These are phyloP conservation scores for Panagrolaimus sp. DNA, from an alignment of 1,140 invertebrate species.

Conservation along the genomic window DNA sequence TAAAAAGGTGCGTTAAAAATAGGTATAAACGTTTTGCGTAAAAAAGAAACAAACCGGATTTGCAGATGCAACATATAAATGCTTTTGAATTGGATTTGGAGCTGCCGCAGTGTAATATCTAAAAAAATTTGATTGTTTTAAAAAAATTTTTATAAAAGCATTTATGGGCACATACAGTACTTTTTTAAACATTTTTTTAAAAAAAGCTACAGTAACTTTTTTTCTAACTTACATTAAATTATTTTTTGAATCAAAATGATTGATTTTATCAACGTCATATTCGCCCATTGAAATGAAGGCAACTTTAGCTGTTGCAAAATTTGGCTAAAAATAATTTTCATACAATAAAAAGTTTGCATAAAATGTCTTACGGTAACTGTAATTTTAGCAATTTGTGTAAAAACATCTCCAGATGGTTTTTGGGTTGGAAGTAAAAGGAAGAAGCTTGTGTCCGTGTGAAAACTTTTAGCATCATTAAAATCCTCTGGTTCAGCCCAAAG, in stretches of 20 bases:
- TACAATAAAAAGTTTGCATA: conserved; percentile 15
- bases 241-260: conserved; percentile 32
- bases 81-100: conserved; percentile 35
- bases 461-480: conserved; percentile 8
- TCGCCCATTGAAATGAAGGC: conserved; percentile 40
- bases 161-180: too few species aligned
- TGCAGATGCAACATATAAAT: conserved; percentile 37
- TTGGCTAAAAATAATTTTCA: conserved; percentile 20
- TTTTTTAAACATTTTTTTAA: too few species aligned
- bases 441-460: conserved; percentile 25
- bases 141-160: conserved; percentile 18
- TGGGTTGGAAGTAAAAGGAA: conserved; percentile 44
- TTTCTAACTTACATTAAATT: conserved; percentile 34
- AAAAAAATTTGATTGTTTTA: conserved; percentile 13
- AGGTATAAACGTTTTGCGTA: neutral
- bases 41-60: conserved; percentile 23
- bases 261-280: conserved; percentile 45
- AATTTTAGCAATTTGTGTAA: conserved; percentile 38
- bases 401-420: conserved; percentile 41
- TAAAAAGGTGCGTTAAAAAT: conserved; percentile 14
- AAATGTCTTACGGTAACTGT: conserved; percentile 24
- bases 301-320: conserved; percentile 18
- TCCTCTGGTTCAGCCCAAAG: conserved; percentile 41
- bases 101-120: conserved; percentile 48
- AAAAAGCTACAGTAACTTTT: conserved; percentile 1